Evolutionary conservation across 2,797 vertebrate genomes (phyloP).

Genomic region (Gouania willdenowi): DNA sequence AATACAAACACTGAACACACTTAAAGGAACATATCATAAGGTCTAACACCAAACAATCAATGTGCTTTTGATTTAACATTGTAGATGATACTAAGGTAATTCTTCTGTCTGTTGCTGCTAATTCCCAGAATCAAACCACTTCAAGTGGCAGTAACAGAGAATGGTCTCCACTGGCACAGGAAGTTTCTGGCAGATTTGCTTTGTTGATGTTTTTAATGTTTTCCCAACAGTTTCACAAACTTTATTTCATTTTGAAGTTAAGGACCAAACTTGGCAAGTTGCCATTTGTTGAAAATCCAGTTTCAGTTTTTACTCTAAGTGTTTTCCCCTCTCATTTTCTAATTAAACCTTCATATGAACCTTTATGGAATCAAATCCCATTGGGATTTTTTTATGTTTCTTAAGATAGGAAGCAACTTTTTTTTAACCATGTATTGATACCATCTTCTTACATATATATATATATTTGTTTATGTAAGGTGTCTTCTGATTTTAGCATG

Average conservation of each 20-base stretch:
- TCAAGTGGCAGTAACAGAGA: not conserved
- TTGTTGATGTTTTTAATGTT: conserved; percentile 1
- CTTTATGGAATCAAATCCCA: too few relatives aligned
- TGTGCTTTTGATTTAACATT: conserved; percentile 21
- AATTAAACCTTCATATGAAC: too few relatives aligned
- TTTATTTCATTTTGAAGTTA: conserved; percentile 6
- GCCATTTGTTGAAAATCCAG: not conserved
- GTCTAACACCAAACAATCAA: conserved; percentile 43
- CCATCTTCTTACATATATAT: too few relatives aligned
- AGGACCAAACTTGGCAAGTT: conserved; percentile 2
- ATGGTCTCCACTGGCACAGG: conserved; percentile 11
- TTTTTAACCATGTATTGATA: too few relatives aligned
- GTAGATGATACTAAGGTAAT: conserved; percentile 23
- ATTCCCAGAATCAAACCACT: conserved; percentile 34
- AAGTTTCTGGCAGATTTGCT: conserved; percentile 1
- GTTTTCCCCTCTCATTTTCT: too few relatives aligned
- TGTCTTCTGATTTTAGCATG: too few relatives aligned
- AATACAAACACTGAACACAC: conserved; percentile 42
- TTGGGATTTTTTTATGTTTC: too few relatives aligned
- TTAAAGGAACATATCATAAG: conserved; percentile 50
- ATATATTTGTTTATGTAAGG: too few relatives aligned
- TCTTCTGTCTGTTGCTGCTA: conserved; percentile 28
- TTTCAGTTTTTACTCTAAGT: too few relatives aligned
- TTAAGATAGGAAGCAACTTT: too few relatives aligned
- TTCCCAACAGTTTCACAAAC: not conserved